Conservation (phyloP, 2,888 invertebrate species). For the Stenotaenia linearis region DNA sequence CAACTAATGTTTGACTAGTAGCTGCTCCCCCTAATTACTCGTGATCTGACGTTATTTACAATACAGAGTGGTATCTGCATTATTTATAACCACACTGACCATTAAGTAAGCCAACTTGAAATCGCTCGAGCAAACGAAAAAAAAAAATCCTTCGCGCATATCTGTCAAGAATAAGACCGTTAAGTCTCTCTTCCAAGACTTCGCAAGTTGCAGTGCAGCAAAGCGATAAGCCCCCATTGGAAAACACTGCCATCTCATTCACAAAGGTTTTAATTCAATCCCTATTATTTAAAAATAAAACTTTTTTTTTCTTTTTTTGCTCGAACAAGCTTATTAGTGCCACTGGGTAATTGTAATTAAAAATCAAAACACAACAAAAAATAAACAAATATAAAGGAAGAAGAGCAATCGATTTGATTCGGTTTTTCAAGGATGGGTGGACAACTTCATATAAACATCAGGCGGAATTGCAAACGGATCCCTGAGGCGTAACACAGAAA, state of each 20-base stretch:
- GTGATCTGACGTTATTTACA: too few relatives aligned
- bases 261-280: neutral
- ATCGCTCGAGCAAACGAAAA: neutral
- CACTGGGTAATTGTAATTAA: neutral
- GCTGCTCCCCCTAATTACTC: too few relatives aligned
- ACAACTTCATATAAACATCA: constrained; percentile 9
- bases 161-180: too few relatives aligned
- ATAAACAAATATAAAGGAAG: neutral
- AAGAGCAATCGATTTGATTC: neutral
- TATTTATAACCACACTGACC: too few relatives aligned
- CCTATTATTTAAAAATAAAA: neutral
- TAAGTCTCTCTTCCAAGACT: neutral
- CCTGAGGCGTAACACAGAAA: constrained; percentile 1
- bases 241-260: neutral
- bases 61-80: too few relatives aligned
- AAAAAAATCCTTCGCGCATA: neutral
- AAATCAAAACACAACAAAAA: neutral
- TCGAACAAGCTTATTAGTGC: neutral
- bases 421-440: neutral
- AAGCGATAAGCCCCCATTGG: neutral
- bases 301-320: neutral
- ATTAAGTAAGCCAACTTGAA: neutral
- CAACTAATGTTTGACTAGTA: too few relatives aligned
- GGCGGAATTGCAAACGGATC: neutral
- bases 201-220: neutral